Conservation (phyloP, 2,888 invertebrate species). For the Napeogenes sylphis region DNA sequence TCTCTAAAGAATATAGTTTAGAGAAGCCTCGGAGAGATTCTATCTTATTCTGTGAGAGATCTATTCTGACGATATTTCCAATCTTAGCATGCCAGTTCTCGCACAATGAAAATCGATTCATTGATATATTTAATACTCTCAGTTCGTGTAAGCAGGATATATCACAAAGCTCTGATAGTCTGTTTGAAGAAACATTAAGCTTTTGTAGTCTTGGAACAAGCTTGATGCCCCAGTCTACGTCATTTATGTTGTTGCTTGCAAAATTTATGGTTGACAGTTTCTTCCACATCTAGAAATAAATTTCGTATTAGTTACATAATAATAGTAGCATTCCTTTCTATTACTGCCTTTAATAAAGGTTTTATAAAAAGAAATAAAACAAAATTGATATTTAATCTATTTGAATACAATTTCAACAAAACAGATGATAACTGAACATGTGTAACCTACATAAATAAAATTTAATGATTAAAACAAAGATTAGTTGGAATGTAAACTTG, state of each 20-base stretch:
- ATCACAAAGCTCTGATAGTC: slow-evolving; percentile 84
- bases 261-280: slow-evolving; percentile 84
- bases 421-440: slow-evolving; percentile 21
- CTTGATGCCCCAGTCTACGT: slow-evolving; percentile 89
- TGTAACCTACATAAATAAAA: slow-evolving; percentile 29
- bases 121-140: slow-evolving; percentile 85
- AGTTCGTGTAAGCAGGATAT: slow-evolving; percentile 88
- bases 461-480: slow-evolving; percentile 13
- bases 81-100: slow-evolving; percentile 89
- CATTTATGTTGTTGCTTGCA: slow-evolving; percentile 85
- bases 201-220: slow-evolving; percentile 84
- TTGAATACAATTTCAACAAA: slow-evolving; percentile 2
- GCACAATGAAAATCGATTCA: slow-evolving; percentile 85
- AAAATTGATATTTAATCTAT: slow-evolving; percentile 1
- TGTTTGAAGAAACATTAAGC: slow-evolving; percentile 87
- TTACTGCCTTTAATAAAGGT: no score
- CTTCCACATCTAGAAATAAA: slow-evolving; percentile 80
- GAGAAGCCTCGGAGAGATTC: slow-evolving; percentile 83
- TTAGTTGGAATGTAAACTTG: slow-evolving; percentile 26
- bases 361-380: not conserved
- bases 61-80: slow-evolving; percentile 91
- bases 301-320: no score
- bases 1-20: slow-evolving; percentile 90
- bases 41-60: slow-evolving; percentile 91
- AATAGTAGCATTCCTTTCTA: no score